Evolutionary conservation across 2,888 invertebrate genomes (phyloP).

Genomic region (Clitarchus hookeri): DNA sequence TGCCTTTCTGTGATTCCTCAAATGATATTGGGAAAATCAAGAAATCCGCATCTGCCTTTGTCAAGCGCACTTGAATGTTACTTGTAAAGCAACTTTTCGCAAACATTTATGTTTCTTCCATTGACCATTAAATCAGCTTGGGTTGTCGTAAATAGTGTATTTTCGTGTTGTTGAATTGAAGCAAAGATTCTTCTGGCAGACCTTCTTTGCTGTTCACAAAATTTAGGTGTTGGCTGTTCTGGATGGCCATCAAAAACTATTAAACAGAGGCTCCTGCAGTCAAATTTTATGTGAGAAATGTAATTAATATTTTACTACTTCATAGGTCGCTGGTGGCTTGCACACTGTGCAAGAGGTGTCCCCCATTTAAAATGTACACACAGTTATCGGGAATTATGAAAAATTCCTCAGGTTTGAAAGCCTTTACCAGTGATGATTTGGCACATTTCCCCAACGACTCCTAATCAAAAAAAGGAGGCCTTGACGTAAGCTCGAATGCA

Average conservation of each 20-base stretch:
- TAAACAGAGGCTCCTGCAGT: not conserved
- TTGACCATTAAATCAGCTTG: not conserved
- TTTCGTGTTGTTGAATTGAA: not conserved
- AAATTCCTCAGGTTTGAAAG: too few species aligned
- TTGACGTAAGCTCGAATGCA: too few species aligned
- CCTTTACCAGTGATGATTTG: too few species aligned
- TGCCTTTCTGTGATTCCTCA: not conserved
- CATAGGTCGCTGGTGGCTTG: too few species aligned
- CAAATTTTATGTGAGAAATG: not conserved
- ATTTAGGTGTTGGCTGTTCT: not conserved
- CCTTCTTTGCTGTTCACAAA: conserved; percentile 11
- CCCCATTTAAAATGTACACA: too few species aligned
- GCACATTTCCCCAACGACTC: too few species aligned
- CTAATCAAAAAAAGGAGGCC: too few species aligned
- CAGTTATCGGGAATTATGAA: too few species aligned
- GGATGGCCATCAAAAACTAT: not conserved
- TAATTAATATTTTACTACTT: too few species aligned
- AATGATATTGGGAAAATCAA: not conserved
- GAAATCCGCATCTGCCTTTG: not conserved
- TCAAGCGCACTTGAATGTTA: not conserved
- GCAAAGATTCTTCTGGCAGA: not conserved
- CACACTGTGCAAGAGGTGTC: too few species aligned
- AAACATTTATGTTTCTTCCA: not conserved
- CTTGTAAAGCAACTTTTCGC: not conserved
- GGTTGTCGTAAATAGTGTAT: conserved; percentile 4